Percentiles rank a stretch among this genome's conserved stretches.
Evolutionary conservation across 2,888 invertebrate genomes (phyloP).

Genomic region (Synanthedon formicaeformis): DNA sequence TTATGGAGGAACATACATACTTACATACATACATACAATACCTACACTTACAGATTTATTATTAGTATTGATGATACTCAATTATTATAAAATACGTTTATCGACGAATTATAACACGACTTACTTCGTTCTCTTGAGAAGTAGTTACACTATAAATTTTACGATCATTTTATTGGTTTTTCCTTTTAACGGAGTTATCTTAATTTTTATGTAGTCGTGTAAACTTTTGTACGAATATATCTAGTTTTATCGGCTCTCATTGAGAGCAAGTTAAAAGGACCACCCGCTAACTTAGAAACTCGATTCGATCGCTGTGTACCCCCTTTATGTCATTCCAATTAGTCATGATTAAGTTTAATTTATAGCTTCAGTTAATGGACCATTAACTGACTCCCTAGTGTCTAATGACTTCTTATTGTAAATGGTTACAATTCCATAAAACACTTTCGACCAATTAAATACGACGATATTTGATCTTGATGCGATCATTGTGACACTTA

Average conservation of each 20-base stretch:
- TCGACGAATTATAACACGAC: background rate
- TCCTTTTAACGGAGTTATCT: constrained; percentile 36
- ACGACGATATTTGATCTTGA: constrained; percentile 38
- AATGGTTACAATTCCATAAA: constrained; percentile 45
- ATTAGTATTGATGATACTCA: too few relatives aligned
- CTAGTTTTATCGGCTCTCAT: constrained; percentile 32
- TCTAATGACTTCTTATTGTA: constrained; percentile 53
- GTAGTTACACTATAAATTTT: constrained; percentile 33
- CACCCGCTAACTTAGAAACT: constrained; percentile 37
- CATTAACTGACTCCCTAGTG: constrained; percentile 53
- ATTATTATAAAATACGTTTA: too few relatives aligned
- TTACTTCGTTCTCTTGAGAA: constrained; percentile 6
- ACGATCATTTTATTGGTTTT: constrained; percentile 31
- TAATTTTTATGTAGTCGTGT: constrained; percentile 44
- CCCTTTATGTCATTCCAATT: constrained; percentile 52
- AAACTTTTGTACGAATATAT: constrained; percentile 44
- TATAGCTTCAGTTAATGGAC: constrained; percentile 60
- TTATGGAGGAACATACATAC: too few relatives aligned
- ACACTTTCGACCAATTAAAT: constrained; percentile 54
- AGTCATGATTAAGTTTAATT: constrained; percentile 66
- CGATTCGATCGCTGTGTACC: constrained; percentile 20
- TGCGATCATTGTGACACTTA: background rate
- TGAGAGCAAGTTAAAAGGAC: constrained; percentile 37
- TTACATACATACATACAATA: too few relatives aligned
- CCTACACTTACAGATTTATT: too few relatives aligned